Percentiles rank a stretch among this genome's conserved stretches.
phyloP scores from a whole-genome alignment of 1,140 invertebrate genomes.

The Drosophila triauraria region DNA sequence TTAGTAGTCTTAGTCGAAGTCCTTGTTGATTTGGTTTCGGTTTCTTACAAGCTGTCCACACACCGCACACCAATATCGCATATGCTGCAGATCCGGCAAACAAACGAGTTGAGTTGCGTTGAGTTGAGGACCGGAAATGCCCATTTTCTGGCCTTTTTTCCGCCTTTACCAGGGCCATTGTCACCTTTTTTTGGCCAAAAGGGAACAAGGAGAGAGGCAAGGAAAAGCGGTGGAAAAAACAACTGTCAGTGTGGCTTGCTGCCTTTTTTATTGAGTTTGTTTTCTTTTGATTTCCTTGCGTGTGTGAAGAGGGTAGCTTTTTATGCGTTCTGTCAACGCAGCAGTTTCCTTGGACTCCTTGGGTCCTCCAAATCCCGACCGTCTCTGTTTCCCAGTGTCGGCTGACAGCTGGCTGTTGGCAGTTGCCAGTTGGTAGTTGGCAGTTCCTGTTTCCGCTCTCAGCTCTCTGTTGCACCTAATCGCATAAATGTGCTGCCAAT shows the following conservation, averaged over 20 bases:
- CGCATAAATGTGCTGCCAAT: conserved; percentile 81
- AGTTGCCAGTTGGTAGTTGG: conserved; percentile 53
- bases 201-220: background rate
- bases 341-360: conserved; percentile 54
- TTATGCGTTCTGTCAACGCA: conserved; percentile 72
- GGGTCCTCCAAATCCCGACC: conserved; percentile 20
- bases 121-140: conserved; percentile 53
- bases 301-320: conserved; percentile 53
- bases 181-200: conserved; percentile 61
- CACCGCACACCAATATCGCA: conserved; percentile 53
- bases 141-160: conserved; percentile 71
- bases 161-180: conserved; percentile 54
- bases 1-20: background rate
- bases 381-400: conserved; percentile 32
- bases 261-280: conserved; percentile 69
- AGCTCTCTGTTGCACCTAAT: conserved; percentile 70
- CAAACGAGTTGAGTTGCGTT: conserved; percentile 15
- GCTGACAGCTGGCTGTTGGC: conserved; percentile 60
- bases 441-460: conserved; percentile 28
- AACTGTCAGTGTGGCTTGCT: conserved; percentile 80
- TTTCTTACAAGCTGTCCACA: conserved; percentile 30
- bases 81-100: conserved; percentile 63
- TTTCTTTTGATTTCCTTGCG: conserved; percentile 18
- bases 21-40: conserved; percentile 13
- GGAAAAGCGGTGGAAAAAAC: conserved; percentile 54